Evolutionary conservation across 1,140 invertebrate genomes (phyloP).

Genomic region (Rhyzopertha dominica): DNA sequence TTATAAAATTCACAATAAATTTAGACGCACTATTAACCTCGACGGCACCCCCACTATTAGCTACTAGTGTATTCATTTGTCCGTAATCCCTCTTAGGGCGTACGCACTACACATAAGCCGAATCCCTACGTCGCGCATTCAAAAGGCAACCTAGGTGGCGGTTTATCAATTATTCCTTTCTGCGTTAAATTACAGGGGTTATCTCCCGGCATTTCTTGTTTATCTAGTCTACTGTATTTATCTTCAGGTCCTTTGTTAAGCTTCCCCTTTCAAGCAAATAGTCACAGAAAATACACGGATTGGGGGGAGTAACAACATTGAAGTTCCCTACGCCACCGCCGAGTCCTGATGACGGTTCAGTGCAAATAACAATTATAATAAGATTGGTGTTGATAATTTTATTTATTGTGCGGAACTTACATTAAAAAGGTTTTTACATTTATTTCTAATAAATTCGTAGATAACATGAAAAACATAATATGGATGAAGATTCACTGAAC

Average conservation of each 20-base stretch:
- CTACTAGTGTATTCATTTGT: conserved; percentile 22
- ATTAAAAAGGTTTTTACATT: too few species aligned
- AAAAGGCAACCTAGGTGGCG: conserved; percentile 5
- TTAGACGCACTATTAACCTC: conserved; percentile 18
- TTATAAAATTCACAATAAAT: conserved; percentile 17
- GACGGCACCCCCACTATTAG: conserved; percentile 12
- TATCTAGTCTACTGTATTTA: conserved; percentile 24
- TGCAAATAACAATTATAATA: too few species aligned
- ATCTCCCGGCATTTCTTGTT: conserved; percentile 24
- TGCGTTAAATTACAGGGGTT: conserved; percentile 21
- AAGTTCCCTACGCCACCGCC: too few species aligned
- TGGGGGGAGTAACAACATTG: too few species aligned
- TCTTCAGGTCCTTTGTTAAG: conserved; percentile 22
- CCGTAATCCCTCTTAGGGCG: conserved; percentile 16
- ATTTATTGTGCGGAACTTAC: too few species aligned
- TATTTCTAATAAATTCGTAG: too few species aligned
- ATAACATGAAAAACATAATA: too few species aligned
- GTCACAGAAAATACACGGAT: background rate
- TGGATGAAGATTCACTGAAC: too few species aligned
- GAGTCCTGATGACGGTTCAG: too few species aligned
- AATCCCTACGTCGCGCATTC: conserved; percentile 7
- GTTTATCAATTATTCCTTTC: conserved; percentile 25
- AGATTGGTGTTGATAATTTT: too few species aligned
- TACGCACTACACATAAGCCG: conserved; percentile 10
- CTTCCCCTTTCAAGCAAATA: conserved; percentile 9